Conservation (phyloP, 1,140 invertebrate species). For the Leptopilina boulardi region DNA sequence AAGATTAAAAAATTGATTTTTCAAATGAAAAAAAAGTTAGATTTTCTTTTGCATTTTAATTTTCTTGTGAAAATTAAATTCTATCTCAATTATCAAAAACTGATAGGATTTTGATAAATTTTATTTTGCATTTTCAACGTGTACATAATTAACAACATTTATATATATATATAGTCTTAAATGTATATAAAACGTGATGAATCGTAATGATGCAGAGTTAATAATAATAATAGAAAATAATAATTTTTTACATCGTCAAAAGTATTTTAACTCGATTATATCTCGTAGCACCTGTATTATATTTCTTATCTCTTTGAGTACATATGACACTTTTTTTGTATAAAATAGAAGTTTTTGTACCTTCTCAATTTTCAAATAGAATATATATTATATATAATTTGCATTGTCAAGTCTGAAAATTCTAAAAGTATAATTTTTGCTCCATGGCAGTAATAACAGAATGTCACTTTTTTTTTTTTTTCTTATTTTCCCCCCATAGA, state of each 20-base stretch:
- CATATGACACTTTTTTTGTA: neutral
- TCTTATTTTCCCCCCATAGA: neutral
- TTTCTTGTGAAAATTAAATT: neutral
- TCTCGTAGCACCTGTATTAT: slow-evolving; percentile 37
- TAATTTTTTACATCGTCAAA: slow-evolving; percentile 13
- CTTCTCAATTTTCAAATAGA: slow-evolving; percentile 15
- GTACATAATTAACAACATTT: slow-evolving; percentile 61
- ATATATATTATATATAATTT: slow-evolving; percentile 1
- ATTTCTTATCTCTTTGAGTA: slow-evolving; percentile 35
- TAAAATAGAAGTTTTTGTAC: slow-evolving; percentile 35
- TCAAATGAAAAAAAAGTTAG: too few species aligned
- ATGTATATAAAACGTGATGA: slow-evolving; percentile 59
- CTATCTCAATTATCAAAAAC: neutral
- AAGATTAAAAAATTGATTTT: too few species aligned
- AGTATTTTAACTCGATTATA: slow-evolving; percentile 23
- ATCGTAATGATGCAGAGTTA: slow-evolving; percentile 31
- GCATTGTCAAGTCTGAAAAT: neutral
- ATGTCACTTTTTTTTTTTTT: neutral
- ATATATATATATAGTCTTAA: slow-evolving; percentile 49
- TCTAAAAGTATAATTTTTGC: neutral
- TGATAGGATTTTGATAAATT: slow-evolving; percentile 46
- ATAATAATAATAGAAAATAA: neutral
- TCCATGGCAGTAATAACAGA: slow-evolving; percentile 1
- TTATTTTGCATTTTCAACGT: slow-evolving; percentile 61
- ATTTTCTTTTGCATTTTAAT: too few species aligned